Percentiles rank a stretch among this genome's conserved stretches.
phyloP scores from a whole-genome alignment of 2,797 vertebrate genomes.

The Phataginus tetradactyla region DNA sequence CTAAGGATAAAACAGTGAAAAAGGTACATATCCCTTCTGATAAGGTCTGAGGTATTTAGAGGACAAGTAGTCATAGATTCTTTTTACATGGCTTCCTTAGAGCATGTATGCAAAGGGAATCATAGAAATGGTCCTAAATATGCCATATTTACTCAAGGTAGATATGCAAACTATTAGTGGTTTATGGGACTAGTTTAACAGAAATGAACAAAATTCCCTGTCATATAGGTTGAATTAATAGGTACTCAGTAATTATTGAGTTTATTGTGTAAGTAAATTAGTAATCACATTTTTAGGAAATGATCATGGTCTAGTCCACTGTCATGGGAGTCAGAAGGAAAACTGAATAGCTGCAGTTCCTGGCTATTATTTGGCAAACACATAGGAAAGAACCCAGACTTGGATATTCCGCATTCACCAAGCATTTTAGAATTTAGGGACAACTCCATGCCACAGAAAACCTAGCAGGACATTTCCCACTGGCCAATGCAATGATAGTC shows the following conservation, averaged over 20 bases:
- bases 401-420: neutral
- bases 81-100: conserved; percentile 35
- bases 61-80: neutral
- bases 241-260: neutral
- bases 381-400: neutral
- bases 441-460: neutral
- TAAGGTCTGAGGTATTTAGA: neutral
- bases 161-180: neutral
- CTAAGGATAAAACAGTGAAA: neutral
- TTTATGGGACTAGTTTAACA: conserved; percentile 17
- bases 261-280: conserved; percentile 25
- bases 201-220: conserved; percentile 1
- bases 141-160: neutral
- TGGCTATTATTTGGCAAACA: neutral
- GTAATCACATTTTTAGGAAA: conserved; percentile 37
- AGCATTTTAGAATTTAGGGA: neutral
- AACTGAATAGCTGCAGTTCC: neutral
- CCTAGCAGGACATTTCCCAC: conserved; percentile 20
- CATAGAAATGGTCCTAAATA: neutral
- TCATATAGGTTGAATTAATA: neutral
- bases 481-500: neutral
- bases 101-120: neutral
- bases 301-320: neutral
- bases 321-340: neutral
- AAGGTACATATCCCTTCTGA: neutral